A percentile compares a stretch with the other conserved stretches of the same genome.
phyloP scores from a whole-genome alignment of 2,113 vertebrate species.

The Sula dactylatra region DNA sequence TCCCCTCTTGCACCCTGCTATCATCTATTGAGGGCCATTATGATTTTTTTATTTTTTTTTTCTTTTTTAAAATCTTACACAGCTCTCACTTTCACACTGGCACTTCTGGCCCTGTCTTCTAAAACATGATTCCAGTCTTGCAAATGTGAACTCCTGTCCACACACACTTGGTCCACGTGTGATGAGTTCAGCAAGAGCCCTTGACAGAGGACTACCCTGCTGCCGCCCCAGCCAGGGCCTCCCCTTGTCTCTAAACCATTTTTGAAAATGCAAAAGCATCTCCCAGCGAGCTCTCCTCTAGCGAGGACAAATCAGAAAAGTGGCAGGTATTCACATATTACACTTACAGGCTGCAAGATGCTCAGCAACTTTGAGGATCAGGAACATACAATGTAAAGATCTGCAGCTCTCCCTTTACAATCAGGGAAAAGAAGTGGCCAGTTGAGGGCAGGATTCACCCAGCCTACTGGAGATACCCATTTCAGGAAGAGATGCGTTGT shows the following conservation, averaged over 20 bases:
- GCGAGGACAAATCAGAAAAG: background rate
- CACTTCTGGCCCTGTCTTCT: background rate
- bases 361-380: background rate
- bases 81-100: background rate
- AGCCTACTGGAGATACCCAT: background rate
- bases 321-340: accelerated
- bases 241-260: background rate
- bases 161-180: background rate
- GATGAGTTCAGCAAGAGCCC: background rate
- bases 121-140: background rate
- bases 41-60: background rate
- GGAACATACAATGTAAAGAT: background rate
- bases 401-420: background rate
- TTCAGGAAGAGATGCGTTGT: background rate
- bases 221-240: background rate
- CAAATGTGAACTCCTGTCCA: background rate
- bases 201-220: background rate
- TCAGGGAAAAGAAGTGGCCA: background rate
- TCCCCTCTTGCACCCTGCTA: background rate
- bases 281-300: background rate
- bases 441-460: background rate
- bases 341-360: background rate
- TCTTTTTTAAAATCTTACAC: background rate
- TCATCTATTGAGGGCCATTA: background rate
- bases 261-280: background rate